Base-by-base conservation (phyloP, 2,888 invertebrate genomes). In the Bombylius discolor region DNA sequence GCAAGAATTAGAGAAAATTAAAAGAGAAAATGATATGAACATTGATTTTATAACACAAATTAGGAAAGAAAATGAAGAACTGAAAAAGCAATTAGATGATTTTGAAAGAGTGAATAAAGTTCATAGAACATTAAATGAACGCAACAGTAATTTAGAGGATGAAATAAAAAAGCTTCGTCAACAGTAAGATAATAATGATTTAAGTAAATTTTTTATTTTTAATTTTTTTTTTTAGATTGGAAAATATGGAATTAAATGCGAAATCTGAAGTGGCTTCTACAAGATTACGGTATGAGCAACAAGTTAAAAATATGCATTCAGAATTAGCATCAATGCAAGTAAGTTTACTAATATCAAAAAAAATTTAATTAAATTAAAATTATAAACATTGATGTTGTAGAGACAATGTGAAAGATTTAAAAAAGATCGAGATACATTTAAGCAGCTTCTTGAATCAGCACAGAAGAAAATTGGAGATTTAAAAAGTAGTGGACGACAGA, bases 391-490 rank as follows among this genome's bases (percentile, higher is more conserved):
- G 33, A 31, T 12, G 51, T 33, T 23, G 32, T 50, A 74, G 72
- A 68, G 74, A 5, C 73, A 75, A 67, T 74, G 74, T 57, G 75
- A 74, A 61, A 79, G 89, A 64, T 91, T 92, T 69, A 89, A 89
- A 68, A 79, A 90, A 58, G 94, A 94, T 72, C 79, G 91, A 55
- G 93, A 94, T 68, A 87, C 87, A 53, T 92, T 89, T 67, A 89
- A 89, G 63, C 90, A 92, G 68, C 89, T 94, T 85, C 71, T 93
- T 47, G 91, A 92, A 67, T 84, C 86, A 12, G 89, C 92, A 1
- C 91, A 92, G 69, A 87, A 87, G 72, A 84, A 86, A 45, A 87
- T 90, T 64, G 80, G 84, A 0, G 88, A 90, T 62, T 77, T 89
- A 32, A 89, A 87, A 69, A 72, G 67, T 56, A 75, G 76, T 31